These are phyloP conservation scores for Amorpha juglandis DNA, from an alignment of 2,888 invertebrate species.

Conservation along the genomic window DNA sequence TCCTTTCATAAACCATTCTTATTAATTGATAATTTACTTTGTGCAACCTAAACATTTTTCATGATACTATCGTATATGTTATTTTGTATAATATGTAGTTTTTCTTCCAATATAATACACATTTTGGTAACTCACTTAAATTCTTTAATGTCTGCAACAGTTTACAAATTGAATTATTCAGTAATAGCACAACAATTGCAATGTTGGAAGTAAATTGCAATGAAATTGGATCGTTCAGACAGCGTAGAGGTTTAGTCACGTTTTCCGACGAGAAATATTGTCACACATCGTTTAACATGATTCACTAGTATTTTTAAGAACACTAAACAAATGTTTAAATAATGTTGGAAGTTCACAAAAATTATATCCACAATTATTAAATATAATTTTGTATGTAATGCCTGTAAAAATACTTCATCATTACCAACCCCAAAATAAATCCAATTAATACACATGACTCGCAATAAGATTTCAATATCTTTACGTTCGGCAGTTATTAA, in stretches of 20 bases:
- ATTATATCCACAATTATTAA: no score
- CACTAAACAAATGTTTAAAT: not conserved
- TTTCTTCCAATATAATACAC: not conserved
- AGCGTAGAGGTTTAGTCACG: constrained; percentile 2
- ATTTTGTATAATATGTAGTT: not conserved
- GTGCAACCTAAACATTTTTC: no score
- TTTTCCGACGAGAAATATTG: constrained; percentile 17
- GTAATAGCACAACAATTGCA: constrained; percentile 10
- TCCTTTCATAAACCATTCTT: not conserved
- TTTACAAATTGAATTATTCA: not conserved
- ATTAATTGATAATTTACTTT: no score
- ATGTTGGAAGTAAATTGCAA: constrained; percentile 14
- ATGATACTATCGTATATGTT: no score
- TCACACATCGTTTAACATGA: constrained; percentile 14
- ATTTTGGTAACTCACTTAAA: not conserved
- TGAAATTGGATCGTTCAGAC: constrained; percentile 11
- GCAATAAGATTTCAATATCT: not conserved
- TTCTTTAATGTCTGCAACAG: constrained; percentile 16
- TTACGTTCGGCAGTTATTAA: constrained; percentile 1
- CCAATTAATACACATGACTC: constrained; percentile 5
- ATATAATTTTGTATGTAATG: no score
- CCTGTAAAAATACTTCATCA: not conserved
- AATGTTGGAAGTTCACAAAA: no score
- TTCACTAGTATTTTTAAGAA: not conserved
- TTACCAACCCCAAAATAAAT: not conserved